Evolutionary conservation across 2,797 vertebrate species (phyloP), one percentile per base, ranked within the genome.

Genomic region (Erithacus rubecula): DNA sequence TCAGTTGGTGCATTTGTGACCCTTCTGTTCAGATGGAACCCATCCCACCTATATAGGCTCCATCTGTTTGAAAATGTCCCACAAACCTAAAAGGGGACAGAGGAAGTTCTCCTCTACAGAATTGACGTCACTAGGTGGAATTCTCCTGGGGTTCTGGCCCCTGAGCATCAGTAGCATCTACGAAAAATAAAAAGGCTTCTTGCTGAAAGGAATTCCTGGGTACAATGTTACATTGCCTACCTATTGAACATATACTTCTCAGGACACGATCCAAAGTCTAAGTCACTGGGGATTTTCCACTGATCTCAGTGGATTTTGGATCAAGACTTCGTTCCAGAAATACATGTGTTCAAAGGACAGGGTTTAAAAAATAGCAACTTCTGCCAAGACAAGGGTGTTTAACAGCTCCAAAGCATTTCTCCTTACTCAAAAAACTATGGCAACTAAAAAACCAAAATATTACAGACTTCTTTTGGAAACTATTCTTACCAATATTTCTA

Each of bases 21-120:
- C 98, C 98, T 98, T 98, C 98, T 98, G 98, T 98, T 98, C 97
- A 97, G 58, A 98, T 98, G 98, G 98, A 98, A 97, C 94, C 53
- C 47, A 6, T 98, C 98, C 98, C 98, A 98, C 97, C 97, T 97
- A 97, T 98, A 98, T 96, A 93, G 95, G 98, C 97, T 96, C 98
- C 98, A 98, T 98, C 98, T 98, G 98, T 97, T 98, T 93, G 41
- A 95, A 96, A 97, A 97, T 95, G 95, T 95, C 97, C 97, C 96
- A 96, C 95, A 97, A 97, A 98, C 98, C 97, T 97, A 95, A 96
- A 96, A 96, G 90, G 91, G 93, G 95, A 95, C 60, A 75, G 97
- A 98, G 98, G 96, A 98, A 98, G 98, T 97, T 98, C 97, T 98
- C 97, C 96, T 98, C 96, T 69, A 96, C 97, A 97, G 97, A 97